Evolutionary conservation across 2,888 invertebrate species (phyloP), one percentile per base, ranked within the genome.

Genomic region (Calephelis perditalis): DNA sequence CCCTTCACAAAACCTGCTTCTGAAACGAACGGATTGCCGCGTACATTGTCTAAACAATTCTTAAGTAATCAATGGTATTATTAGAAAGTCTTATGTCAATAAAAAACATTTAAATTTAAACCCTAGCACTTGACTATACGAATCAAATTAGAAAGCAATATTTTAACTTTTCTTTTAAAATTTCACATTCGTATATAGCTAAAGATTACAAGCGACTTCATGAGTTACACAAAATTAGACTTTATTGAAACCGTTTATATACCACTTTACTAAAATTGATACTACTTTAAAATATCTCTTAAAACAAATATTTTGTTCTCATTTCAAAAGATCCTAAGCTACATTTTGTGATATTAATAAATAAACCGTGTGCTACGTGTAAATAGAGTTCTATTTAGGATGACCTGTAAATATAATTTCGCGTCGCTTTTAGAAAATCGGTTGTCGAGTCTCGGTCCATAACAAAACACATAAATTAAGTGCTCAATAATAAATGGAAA

Each of bases 401-500:
- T 54, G 49, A 45, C 35, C 44, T 40, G 6, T 36, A n/a, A 54
- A 45, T 26, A 61, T 52, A 62, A 55, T 52, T 65, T 70, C 72
- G 69, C 72, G 63, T 67, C 70, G 65, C 73, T 66, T 75, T 79
- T 76, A 64, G 73, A 73, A 72, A 73, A 70, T 66, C 52, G 40
- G 69, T 65, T 73, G 71, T 73, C 78, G 81, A 86, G 84, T 83
- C 86, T 86, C 79, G 87, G 90, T 86, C 90, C 89, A 90, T 89
- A 87, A 89, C 88, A 89, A 90, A 89, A 90, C 90, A 90, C 90
- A 91, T 91, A 91, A 91, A 91, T 91, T 91, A 91, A 90, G 91
- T 89, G 89, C 90, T 89, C 90, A 90, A 90, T 91, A 91, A 91
- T 91, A 91, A 91, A 91, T 91, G 91, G 90, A 88, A 89, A 87